Conservation (phyloP, 1,140 invertebrate species). For the Polypedilum pembai region DNA sequence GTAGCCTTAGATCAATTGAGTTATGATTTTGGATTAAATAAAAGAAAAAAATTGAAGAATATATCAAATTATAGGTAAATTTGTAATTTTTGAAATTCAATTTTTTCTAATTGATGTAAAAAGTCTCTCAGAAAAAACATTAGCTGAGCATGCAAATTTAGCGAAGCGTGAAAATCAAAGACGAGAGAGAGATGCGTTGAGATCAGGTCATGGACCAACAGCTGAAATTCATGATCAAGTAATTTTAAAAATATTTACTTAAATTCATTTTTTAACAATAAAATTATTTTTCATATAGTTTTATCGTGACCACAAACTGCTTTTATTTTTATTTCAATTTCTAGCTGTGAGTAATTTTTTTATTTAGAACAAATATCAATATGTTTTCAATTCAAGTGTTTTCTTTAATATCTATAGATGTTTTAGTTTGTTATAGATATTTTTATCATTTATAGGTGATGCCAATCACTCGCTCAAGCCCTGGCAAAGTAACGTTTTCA, state of each 20-base stretch:
- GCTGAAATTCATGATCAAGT: conserved; percentile 50
- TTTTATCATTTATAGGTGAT: conserved; percentile 37
- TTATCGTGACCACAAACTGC: conserved; percentile 54
- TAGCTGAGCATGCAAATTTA: background rate
- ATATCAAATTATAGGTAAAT: background rate
- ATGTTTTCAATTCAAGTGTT: too few relatives aligned
- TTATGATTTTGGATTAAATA: background rate
- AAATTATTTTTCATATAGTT: conserved; percentile 40
- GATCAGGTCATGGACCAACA: conserved; percentile 47
- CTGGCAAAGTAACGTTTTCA: conserved; percentile 50
- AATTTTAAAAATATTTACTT: background rate
- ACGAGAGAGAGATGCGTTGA: conserved; percentile 44
- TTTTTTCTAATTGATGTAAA: background rate
- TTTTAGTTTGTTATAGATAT: too few relatives aligned
- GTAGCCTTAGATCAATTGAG: background rate
- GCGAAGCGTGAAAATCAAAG: conserved; percentile 26
- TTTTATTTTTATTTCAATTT: conserved; percentile 50
- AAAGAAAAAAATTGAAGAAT: background rate
- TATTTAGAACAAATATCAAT: too few relatives aligned
- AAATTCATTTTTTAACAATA: background rate
- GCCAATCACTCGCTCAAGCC: conserved; percentile 49
- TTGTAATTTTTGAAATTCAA: too few relatives aligned
- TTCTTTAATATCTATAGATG: too few relatives aligned
- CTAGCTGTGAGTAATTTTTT: conserved; percentile 45
- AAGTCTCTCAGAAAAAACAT: background rate